Conservation (phyloP, 1,140 invertebrate genomes). For the Drosophila fuyamai region DNA sequence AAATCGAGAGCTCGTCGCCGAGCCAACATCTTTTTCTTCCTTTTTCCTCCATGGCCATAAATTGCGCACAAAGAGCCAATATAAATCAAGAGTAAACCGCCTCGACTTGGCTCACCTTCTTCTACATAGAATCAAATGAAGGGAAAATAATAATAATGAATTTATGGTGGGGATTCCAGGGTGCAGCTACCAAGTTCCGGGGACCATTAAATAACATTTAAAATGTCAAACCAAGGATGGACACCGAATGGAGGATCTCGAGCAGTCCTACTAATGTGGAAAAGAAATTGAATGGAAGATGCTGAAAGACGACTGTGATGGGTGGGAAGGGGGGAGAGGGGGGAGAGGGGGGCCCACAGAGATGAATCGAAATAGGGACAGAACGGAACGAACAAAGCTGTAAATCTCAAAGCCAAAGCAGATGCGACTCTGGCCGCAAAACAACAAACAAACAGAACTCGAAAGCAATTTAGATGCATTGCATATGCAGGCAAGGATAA, state of each 20-base stretch:
- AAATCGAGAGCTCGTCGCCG: constrained; percentile 6
- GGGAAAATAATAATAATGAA: constrained; percentile 52
- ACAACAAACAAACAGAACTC: constrained; percentile 70
- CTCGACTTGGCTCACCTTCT: constrained; percentile 7
- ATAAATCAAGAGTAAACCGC: constrained; percentile 47
- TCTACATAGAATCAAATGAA: background rate
- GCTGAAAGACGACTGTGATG: background rate
- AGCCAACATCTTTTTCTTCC: background rate
- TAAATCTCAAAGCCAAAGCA: constrained; percentile 72
- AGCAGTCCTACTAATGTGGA: constrained; percentile 54
- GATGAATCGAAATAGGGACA: constrained; percentile 22
- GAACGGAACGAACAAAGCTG: constrained; percentile 63
- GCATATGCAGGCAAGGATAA: constrained; percentile 47
- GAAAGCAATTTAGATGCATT: constrained; percentile 75
- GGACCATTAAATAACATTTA: constrained; percentile 77
- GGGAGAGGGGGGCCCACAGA: background rate
- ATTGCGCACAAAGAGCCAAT: constrained; percentile 46
- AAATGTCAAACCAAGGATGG: constrained; percentile 63
- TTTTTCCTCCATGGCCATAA: constrained; percentile 29
- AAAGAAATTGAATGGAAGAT: constrained; percentile 72
- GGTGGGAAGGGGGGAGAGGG: too few species aligned
- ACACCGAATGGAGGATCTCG: constrained; percentile 10
- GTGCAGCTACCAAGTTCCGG: constrained; percentile 17
- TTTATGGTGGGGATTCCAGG: constrained; percentile 27
- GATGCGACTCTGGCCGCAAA: constrained; percentile 45